Conservation (phyloP, 2,113 vertebrate genomes). For the Nanorana parkeri region DNA sequence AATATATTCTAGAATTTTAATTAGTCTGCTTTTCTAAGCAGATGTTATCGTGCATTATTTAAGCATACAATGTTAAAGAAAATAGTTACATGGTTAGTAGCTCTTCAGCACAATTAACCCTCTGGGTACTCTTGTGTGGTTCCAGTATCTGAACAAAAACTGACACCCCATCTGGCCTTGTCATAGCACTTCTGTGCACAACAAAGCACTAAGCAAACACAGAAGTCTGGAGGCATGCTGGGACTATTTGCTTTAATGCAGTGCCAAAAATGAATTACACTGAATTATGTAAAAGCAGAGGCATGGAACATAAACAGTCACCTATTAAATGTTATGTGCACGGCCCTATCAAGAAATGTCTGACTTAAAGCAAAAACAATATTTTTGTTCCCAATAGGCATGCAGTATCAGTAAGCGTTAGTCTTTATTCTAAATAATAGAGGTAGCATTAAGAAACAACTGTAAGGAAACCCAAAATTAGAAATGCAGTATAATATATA, state of each 20-base stretch:
- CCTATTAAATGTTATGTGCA: neutral
- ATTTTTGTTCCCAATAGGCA: too few species aligned
- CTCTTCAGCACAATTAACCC: constrained; percentile 43
- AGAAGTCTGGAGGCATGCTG: neutral
- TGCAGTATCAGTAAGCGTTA: too few species aligned
- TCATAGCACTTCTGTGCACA: neutral
- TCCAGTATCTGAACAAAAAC: constrained; percentile 29
- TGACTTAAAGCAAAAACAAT: too few species aligned
- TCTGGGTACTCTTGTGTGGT: constrained; percentile 14
- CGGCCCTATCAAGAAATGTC: neutral
- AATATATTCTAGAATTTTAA: constrained; percentile 45
- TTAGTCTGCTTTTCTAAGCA: constrained; percentile 31
- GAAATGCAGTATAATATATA: too few species aligned
- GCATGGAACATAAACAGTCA: neutral
- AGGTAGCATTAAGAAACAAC: too few species aligned
- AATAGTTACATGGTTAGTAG: constrained; percentile 13
- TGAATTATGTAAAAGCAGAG: neutral
- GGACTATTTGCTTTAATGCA: constrained; percentile 5
- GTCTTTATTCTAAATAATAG: too few species aligned
- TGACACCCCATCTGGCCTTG: constrained; percentile 25
- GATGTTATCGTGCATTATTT: constrained; percentile 56
- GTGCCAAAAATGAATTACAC: neutral
- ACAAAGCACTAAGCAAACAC: neutral
- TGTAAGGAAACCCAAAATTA: too few species aligned
- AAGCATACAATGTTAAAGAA: constrained; percentile 40